A percentile compares a stretch with the other conserved stretches of the same genome.
phyloP scores from a whole-genome alignment of 2,113 vertebrate genomes.

The Forbesichthys agassizii region DNA sequence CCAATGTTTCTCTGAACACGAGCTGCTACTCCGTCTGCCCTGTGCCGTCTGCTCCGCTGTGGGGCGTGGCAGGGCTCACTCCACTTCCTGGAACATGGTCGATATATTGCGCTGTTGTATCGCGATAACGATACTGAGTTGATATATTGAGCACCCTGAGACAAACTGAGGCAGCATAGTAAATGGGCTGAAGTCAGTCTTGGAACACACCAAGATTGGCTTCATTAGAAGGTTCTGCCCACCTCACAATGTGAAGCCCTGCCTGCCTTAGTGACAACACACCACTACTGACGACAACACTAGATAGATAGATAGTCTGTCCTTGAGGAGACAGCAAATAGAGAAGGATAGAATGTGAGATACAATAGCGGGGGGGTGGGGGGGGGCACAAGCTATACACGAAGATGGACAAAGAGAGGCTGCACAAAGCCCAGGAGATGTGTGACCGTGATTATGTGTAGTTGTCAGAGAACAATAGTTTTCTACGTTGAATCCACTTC shows the following conservation, averaged over 20 bases:
- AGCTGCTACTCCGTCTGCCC: too few species aligned
- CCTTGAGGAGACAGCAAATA: constrained; percentile 5
- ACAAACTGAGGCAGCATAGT: not conserved
- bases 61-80: too few species aligned
- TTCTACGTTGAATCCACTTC: constrained; percentile 27
- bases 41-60: too few species aligned
- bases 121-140: too few species aligned
- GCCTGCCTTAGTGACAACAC: constrained; percentile 18
- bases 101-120: too few species aligned
- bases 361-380: not conserved
- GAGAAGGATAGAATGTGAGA: not conserved
- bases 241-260: constrained; percentile 41
- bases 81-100: too few species aligned
- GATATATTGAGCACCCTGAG: too few species aligned
- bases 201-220: constrained; percentile 61
- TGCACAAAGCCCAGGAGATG: constrained; percentile 10
- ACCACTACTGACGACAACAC: not conserved
- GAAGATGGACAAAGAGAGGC: constrained; percentile 3
- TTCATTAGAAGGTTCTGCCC: constrained; percentile 50
- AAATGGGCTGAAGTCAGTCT: constrained; percentile 47
- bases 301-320: not conserved
- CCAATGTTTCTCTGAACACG: too few species aligned
- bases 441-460: constrained; percentile 29
- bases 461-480: constrained; percentile 5
- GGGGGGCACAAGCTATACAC: not conserved